A percentile compares a stretch with the other conserved stretches of the same genome.
Conservation (phyloP, 53 echinoderm and acorn worm genomes). For the Apostichopus leukothele region DNA sequence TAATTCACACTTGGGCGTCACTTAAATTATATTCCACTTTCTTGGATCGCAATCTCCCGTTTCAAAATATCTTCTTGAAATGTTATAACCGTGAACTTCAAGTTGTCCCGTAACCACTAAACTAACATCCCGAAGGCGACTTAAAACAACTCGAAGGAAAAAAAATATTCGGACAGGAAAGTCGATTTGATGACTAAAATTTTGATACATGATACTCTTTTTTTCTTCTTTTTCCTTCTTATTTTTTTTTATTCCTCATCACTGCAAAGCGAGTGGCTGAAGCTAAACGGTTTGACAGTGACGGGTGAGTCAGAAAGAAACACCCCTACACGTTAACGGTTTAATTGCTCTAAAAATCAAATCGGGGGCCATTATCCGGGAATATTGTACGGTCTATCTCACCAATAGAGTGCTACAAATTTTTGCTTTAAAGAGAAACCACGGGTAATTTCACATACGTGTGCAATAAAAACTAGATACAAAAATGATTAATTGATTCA, state of each 20-base stretch:
- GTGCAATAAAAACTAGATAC: too few relatives aligned
- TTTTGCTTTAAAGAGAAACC: too few relatives aligned
- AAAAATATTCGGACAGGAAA: conserved; percentile 2
- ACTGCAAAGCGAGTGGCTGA: not conserved
- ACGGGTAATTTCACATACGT: too few relatives aligned
- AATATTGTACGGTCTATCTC: not conserved
- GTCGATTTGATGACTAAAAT: conserved; percentile 31
- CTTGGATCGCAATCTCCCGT: not conserved
- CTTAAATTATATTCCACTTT: conserved; percentile 21
- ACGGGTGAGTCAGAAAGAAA: not conserved
- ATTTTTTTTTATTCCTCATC: not conserved
- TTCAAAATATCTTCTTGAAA: conserved; percentile 25
- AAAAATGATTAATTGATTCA: too few relatives aligned
- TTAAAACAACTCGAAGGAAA: not conserved
- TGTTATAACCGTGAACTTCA: not conserved
- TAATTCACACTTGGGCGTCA: conserved; percentile 20
- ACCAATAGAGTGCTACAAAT: too few relatives aligned
- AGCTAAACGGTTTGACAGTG: conserved; percentile 43
- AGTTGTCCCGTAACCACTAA: conserved; percentile 21
- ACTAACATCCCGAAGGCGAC: conserved; percentile 15
- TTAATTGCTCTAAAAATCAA: conserved; percentile 14
- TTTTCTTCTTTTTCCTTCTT: not conserved
- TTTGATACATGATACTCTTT: conserved; percentile 27
- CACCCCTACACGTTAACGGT: conserved; percentile 1
- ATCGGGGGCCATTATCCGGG: conserved; percentile 14